Conservation (phyloP, 2,113 vertebrate species). For the Catharus bicknelli region DNA sequence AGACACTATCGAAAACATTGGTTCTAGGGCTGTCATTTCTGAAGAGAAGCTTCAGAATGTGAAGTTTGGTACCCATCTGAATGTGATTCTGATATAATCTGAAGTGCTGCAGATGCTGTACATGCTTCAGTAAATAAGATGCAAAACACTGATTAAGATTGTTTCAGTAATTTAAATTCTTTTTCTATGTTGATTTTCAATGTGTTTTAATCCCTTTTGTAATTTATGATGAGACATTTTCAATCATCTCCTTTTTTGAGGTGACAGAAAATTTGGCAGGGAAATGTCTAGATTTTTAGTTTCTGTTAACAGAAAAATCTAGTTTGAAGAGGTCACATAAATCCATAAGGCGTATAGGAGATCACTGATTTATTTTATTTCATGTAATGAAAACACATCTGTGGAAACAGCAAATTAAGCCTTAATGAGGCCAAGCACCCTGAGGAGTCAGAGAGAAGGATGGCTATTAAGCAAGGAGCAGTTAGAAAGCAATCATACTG, state of each 20-base stretch:
- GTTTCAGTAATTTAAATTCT: slow-evolving; percentile 19
- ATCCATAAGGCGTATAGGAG: neutral
- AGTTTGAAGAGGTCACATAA: neutral
- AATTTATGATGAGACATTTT: slow-evolving; percentile 38
- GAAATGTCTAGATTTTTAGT: neutral
- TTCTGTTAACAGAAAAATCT: neutral
- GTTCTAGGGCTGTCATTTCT: neutral
- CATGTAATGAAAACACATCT: slow-evolving; percentile 5
- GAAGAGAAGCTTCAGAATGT: neutral
- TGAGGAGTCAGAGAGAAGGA: slow-evolving; percentile 2
- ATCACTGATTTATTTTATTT: slow-evolving; percentile 29
- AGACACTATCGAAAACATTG: neutral
- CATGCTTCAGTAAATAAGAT: slow-evolving; percentile 17
- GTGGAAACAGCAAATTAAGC: slow-evolving; percentile 34
- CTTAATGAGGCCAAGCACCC: slow-evolving; percentile 23
- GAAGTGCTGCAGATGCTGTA: slow-evolving; percentile 40
- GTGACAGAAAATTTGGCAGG: neutral
- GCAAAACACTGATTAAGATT: slow-evolving; percentile 17
- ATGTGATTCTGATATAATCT: slow-evolving; percentile 10
- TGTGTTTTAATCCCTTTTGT: slow-evolving; percentile 18
- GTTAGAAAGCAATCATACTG: slow-evolving; percentile 37
- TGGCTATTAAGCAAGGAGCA: slow-evolving; percentile 9
- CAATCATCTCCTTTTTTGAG: neutral
- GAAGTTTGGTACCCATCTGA: neutral
- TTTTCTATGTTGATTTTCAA: slow-evolving; percentile 36